Evolutionary conservation across 2,888 invertebrate genomes (phyloP).

Genomic region (Endomychus coccineus): DNA sequence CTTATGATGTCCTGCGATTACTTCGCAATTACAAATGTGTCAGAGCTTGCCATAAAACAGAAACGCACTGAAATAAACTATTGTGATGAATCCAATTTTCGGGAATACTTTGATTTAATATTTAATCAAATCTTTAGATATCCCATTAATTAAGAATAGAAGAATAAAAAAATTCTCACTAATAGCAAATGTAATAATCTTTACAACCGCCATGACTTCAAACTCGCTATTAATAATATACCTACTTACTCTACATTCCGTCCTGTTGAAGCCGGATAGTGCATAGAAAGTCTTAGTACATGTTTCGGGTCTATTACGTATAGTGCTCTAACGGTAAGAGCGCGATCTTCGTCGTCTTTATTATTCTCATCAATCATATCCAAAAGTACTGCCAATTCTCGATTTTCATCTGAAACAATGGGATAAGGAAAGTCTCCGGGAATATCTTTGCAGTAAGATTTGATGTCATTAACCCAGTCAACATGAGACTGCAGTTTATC

Average conservation of each 20-base stretch:
- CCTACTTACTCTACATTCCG: conserved; percentile 72
- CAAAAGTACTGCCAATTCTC: conserved; percentile 62
- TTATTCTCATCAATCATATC: conserved; percentile 76
- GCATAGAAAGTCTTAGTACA: conserved; percentile 69
- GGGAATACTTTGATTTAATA: too few relatives aligned
- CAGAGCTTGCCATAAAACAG: too few relatives aligned
- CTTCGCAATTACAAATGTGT: too few relatives aligned
- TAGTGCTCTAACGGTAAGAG: conserved; percentile 65
- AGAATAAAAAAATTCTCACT: too few relatives aligned
- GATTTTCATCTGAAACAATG: conserved; percentile 69
- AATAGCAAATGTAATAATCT: too few relatives aligned
- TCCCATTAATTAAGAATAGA: too few relatives aligned
- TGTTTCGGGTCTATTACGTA: conserved; percentile 77
- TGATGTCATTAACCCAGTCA: conserved; percentile 67
- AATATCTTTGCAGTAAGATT: conserved; percentile 62
- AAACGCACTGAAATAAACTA: too few relatives aligned
- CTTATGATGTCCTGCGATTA: too few relatives aligned
- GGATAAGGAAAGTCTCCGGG: conserved; percentile 71
- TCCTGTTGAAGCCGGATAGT: conserved; percentile 80
- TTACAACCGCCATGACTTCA: too few relatives aligned
- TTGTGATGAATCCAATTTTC: too few relatives aligned
- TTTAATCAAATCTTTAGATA: too few relatives aligned
- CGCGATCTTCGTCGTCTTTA: conserved; percentile 56
- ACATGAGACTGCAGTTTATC: conserved; percentile 66
- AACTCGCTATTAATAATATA: background rate